These are phyloP conservation scores for Sminthurides bifidus DNA, from an alignment of 1,140 invertebrate genomes.

Conservation along the genomic window DNA sequence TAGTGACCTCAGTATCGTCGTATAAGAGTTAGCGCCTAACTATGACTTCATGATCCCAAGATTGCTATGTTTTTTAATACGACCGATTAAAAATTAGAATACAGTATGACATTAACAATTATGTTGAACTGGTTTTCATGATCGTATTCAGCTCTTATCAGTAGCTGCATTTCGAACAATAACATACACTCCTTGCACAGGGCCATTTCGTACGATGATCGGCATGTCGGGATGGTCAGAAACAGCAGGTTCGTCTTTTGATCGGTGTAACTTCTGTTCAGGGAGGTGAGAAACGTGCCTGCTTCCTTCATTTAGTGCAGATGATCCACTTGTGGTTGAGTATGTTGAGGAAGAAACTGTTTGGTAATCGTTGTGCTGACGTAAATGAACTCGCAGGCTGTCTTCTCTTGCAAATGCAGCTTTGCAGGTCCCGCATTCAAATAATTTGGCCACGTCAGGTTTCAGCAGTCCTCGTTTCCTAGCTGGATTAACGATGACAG, in stretches of 20 bases:
- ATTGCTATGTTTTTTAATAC: no score
- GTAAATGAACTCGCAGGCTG: constrained; percentile 21
- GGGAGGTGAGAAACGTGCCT: background rate
- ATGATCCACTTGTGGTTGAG: background rate
- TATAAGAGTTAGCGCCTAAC: no score
- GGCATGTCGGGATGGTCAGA: no score
- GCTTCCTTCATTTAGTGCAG: background rate
- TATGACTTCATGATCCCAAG: no score
- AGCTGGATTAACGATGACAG: background rate
- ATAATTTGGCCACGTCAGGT: background rate
- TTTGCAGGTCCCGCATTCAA: constrained; percentile 11
- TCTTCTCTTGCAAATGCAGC: constrained; percentile 23
- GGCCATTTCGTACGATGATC: no score
- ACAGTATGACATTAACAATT: no score
- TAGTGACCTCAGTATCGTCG: no score
- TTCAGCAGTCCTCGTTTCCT: background rate
- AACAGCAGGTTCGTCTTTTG: background rate
- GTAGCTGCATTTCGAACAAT: background rate
- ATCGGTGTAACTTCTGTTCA: background rate
- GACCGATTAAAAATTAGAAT: no score
- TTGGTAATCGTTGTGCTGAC: constrained; percentile 11
- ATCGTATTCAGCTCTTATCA: no score
- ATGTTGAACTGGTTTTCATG: no score
- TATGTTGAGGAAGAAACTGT: background rate
- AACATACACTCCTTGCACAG: background rate